phyloP scores from a whole-genome alignment of 1,140 invertebrate species.

The Spodoptera litura region DNA sequence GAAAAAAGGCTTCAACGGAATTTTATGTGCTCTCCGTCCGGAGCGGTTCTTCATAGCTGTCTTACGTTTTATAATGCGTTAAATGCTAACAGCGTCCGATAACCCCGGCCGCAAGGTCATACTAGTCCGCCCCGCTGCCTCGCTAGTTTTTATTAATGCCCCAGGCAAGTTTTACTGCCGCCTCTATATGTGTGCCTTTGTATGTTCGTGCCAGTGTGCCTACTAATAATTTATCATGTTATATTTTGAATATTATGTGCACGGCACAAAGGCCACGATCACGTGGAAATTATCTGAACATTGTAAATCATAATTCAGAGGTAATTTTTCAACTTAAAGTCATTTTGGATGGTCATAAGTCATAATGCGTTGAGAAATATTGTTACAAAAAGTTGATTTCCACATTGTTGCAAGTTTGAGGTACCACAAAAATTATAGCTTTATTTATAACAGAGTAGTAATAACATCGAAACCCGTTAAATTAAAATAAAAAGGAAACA shows the following conservation, averaged over 20 bases:
- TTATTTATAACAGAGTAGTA: no score
- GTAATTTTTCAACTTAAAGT: neutral
- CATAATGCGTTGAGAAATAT: neutral
- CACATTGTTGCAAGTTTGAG: neutral
- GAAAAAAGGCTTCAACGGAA: slow-evolving; percentile 81
- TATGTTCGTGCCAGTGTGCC: slow-evolving; percentile 12
- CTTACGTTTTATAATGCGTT: slow-evolving; percentile 78
- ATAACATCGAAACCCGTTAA: no score
- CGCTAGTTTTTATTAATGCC: slow-evolving; percentile 66
- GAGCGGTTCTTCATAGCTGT: slow-evolving; percentile 81
- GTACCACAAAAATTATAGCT: no score
- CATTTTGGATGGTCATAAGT: neutral
- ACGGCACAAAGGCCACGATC: slow-evolving; percentile 20
- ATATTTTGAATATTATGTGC: slow-evolving; percentile 15
- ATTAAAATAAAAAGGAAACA: no score
- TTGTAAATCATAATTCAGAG: slow-evolving; percentile 17
- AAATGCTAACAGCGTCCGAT: slow-evolving; percentile 83
- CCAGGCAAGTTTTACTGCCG: slow-evolving; percentile 60
- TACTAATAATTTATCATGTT: slow-evolving; percentile 31
- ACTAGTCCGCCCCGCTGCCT: slow-evolving; percentile 66
- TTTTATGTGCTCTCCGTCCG: slow-evolving; percentile 74
- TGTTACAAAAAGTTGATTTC: neutral
- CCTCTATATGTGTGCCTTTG: slow-evolving; percentile 51
- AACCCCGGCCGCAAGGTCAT: slow-evolving; percentile 80
- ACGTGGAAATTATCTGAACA: slow-evolving; percentile 2